Evolutionary conservation across 2,113 vertebrate species (phyloP).

Genomic region (Rhea americana): DNA sequence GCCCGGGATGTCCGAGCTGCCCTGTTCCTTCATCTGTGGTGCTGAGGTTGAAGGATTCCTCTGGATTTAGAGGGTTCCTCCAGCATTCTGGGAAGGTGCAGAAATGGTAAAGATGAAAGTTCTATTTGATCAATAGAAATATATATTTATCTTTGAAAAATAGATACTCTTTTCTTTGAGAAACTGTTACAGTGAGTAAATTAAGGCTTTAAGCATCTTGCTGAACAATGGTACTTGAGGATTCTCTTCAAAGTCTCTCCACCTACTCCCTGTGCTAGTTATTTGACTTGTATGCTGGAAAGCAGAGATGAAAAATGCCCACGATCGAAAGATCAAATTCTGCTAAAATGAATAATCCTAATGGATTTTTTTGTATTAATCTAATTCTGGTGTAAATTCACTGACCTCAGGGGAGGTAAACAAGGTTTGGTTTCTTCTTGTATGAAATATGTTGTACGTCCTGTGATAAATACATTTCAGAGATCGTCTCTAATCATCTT

Average conservation of each 20-base stretch:
- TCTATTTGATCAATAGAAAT: background rate
- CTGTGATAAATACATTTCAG: background rate
- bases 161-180: background rate
- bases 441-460: background rate
- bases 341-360: background rate
- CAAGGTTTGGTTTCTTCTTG: background rate
- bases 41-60: background rate
- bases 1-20: rapidly evolving
- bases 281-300: background rate
- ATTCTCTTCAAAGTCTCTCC: background rate
- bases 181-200: background rate
- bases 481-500: background rate
- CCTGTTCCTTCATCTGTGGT: background rate
- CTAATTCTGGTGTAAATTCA: background rate
- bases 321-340: background rate
- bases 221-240: background rate
- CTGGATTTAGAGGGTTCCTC: rapidly evolving
- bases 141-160: background rate
- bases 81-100: background rate
- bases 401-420: background rate
- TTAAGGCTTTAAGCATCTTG: background rate
- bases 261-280: background rate
- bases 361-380: background rate
- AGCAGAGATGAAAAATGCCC: background rate
- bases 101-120: background rate